A percentile compares a stretch with the other conserved stretches of the same genome.
Evolutionary conservation across 2,113 vertebrate genomes (phyloP).

Genomic region (Oryctolagus cuniculus): mOryCun1.1 NC_091451.1:7350001-7350500

Average conservation of each 20-base stretch:
- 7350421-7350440: not conserved
- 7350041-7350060: constrained; percentile 28
- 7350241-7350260: not conserved
- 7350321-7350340: not conserved
- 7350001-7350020: not conserved
- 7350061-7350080: not conserved
- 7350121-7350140: not conserved
- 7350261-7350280: not conserved
- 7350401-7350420: not conserved
- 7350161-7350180: no score
- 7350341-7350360: not conserved
- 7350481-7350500: not conserved
- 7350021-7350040: not conserved
- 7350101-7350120: not conserved
- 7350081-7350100: not conserved
- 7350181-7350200: not conserved
- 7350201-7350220: not conserved
- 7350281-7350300: not conserved
- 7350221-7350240: not conserved
- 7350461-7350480: not conserved
- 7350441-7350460: not conserved
- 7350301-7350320: not conserved
- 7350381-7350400: not conserved
- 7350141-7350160: no score
- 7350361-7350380: not conserved